Base-by-base conservation (phyloP, 2,888 invertebrate genomes). In the Exephanes ischioxanthus region DNA sequence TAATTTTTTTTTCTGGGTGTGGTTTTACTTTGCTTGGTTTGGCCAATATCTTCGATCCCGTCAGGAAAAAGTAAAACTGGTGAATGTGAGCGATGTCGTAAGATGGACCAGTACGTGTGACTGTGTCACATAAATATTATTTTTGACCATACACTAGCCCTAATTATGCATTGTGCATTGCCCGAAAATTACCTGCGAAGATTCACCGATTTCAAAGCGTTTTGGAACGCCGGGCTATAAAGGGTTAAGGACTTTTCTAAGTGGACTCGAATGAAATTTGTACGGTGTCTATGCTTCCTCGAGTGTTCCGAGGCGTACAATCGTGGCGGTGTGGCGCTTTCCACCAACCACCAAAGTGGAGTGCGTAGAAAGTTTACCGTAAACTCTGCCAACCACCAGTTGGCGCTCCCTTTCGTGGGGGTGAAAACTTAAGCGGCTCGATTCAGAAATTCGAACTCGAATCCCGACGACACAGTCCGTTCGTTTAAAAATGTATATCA, bases 311-410 rank as follows among this genome's bases (percentile, higher is more conserved):
- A 66, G 51, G 63, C 75, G 75, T 75, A 76, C 53, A 51, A 45
- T 66, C 66, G 66, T 53, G 66, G 66, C 51, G 51, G 63, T 67
- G 76, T 19, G 33, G 3, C 11, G 19, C 19, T 22, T 14, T 26
- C 11, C 11, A 58, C 7, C 22, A 19, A 26, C 45, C 45, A 58
- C 26, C 26, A 11, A 58, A 58, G 26, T 26, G 26, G 26, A 58
- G 11, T 22, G 53, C 30, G 66, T 41, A 37, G 76, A 19, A 37
- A 55, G 33, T n/a, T 33, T 48, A 75, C 45, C 61, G 78, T 68
- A 41, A 66, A 63, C 61, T 76, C 76, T 82, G 75, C 53, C 70
- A 71, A 82, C 76, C 81, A 70, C 81, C 63, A 82, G 81, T 82
- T 82, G 81, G 70, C 70, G 81, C 76, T 76, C 63, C 63, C 63